A percentile compares a stretch with the other conserved stretches of the same genome.
Conservation (phyloP, 2,888 invertebrate species). For the Nephrocerus scutellatus region DNA sequence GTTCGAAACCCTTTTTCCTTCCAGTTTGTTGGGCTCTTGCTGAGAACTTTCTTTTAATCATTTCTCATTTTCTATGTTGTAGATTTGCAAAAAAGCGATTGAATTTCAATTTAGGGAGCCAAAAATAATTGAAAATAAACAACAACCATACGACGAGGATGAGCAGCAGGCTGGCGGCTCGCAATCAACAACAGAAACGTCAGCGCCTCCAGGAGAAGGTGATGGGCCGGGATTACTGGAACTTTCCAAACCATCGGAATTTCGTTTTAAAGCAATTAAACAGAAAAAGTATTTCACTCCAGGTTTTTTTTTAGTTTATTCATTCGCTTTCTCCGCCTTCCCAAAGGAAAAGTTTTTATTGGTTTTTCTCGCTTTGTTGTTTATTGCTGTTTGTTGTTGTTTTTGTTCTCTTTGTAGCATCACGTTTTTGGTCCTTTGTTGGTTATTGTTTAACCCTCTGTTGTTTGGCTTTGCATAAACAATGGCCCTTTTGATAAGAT, state of each 20-base stretch:
- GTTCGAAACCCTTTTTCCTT: slow-evolving; percentile 11
- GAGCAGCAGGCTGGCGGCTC: no score
- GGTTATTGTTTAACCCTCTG: neutral
- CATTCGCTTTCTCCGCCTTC: slow-evolving; percentile 3
- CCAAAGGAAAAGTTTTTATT: slow-evolving; percentile 28
- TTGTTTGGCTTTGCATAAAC: neutral
- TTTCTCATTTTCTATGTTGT: slow-evolving; percentile 15
- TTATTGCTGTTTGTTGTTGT: slow-evolving; percentile 1
- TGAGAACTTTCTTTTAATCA: slow-evolving; percentile 5
- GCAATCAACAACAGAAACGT: no score
- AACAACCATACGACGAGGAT: slow-evolving; percentile 30
- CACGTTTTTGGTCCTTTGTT: slow-evolving; percentile 1
- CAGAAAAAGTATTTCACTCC: slow-evolving; percentile 42
- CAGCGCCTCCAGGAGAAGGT: no score
- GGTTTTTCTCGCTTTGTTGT: slow-evolving; percentile 23
- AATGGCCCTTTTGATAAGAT: neutral
- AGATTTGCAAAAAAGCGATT: slow-evolving; percentile 43
- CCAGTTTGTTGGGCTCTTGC: slow-evolving; percentile 1
- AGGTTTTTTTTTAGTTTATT: slow-evolving; percentile 15
- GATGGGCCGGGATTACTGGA: slow-evolving; percentile 41
- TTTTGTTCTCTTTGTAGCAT: slow-evolving; percentile 6
- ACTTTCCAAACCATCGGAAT: slow-evolving; percentile 46
- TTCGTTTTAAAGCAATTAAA: slow-evolving; percentile 45
- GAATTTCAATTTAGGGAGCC: slow-evolving; percentile 47
- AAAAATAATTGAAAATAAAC: slow-evolving; percentile 30